Percentiles rank a stretch among this genome's conserved stretches.
phyloP scores from a whole-genome alignment of 2,797 vertebrate species.

The Alca torda region DNA sequence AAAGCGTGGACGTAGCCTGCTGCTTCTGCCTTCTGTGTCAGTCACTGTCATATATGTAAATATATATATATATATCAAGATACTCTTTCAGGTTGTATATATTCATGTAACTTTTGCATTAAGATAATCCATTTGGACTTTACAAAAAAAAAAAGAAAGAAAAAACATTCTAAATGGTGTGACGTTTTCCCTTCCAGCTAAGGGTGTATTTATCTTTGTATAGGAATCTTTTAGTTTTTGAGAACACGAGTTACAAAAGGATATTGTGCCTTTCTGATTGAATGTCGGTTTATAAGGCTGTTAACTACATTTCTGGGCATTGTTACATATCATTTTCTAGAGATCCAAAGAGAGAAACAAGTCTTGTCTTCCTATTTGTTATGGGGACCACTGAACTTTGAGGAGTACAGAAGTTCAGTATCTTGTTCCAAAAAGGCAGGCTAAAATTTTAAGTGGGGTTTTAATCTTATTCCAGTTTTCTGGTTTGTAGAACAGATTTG shows the following conservation, averaged over 20 bases:
- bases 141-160: neutral
- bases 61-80: neutral
- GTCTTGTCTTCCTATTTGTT: neutral
- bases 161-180: slow-evolving; percentile 69
- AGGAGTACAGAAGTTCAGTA: neutral
- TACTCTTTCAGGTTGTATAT: slow-evolving; percentile 46
- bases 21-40: neutral
- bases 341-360: slow-evolving; percentile 8
- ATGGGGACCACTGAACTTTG: neutral
- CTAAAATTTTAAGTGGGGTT: neutral
- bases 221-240: slow-evolving; percentile 22
- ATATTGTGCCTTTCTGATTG: slow-evolving; percentile 25
- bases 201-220: slow-evolving; percentile 76
- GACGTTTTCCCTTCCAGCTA: slow-evolving; percentile 71
- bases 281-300: neutral
- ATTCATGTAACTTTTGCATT: slow-evolving; percentile 45
- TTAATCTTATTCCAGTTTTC: neutral
- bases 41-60: slow-evolving; percentile 1
- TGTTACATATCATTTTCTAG: slow-evolving; percentile 30
- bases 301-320: neutral
- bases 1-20: neutral
- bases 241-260: slow-evolving; percentile 38
- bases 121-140: slow-evolving; percentile 55
- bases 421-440: neutral
- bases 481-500: neutral